Evolutionary conservation across 2,113 vertebrate species (phyloP).

Genomic region (Ammodramus savannarum): DNA sequence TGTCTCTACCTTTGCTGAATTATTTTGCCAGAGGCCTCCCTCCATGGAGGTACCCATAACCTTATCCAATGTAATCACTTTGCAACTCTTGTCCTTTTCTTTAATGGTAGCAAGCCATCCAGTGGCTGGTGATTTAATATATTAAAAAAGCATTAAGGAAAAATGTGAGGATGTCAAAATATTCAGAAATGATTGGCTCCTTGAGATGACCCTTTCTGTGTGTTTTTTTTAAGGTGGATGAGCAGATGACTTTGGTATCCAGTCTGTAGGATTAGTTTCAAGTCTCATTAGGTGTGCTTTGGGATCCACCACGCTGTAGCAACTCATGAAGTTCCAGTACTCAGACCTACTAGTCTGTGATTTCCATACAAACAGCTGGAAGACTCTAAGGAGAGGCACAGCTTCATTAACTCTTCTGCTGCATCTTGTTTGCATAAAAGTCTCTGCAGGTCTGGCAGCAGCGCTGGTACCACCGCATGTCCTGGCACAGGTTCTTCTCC

Average conservation of each 20-base stretch:
- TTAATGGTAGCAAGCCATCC: slow-evolving; percentile 74
- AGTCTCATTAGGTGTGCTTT: slow-evolving; percentile 71
- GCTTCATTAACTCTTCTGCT: slow-evolving; percentile 76
- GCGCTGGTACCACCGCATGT: slow-evolving; percentile 96
- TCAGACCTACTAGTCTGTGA: slow-evolving; percentile 52
- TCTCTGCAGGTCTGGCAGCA: slow-evolving; percentile 95
- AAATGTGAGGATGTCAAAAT: slow-evolving; percentile 34
- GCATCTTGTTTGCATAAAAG: slow-evolving; percentile 92
- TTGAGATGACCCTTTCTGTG: slow-evolving; percentile 42
- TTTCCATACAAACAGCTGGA: slow-evolving; percentile 58
- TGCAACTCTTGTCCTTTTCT: slow-evolving; percentile 52
- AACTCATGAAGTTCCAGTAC: slow-evolving; percentile 54
- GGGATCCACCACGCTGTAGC: slow-evolving; percentile 55
- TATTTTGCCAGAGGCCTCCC: slow-evolving; percentile 43
- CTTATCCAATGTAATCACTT: slow-evolving; percentile 42
- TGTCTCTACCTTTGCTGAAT: slow-evolving; percentile 20
- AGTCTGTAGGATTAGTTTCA: slow-evolving; percentile 72
- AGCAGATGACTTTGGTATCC: slow-evolving; percentile 68
- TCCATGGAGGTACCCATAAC: slow-evolving; percentile 38
- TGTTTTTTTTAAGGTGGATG: slow-evolving; percentile 16
- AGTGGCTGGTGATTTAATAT: slow-evolving; percentile 74
- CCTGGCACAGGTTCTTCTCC: slow-evolving; percentile 92
- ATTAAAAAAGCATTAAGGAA: slow-evolving; percentile 62
- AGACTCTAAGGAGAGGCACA: slow-evolving; percentile 40
- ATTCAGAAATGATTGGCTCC: slow-evolving; percentile 17